Evolutionary conservation across 2,797 vertebrate species (phyloP).

Genomic region (Karalla daura): DNA sequence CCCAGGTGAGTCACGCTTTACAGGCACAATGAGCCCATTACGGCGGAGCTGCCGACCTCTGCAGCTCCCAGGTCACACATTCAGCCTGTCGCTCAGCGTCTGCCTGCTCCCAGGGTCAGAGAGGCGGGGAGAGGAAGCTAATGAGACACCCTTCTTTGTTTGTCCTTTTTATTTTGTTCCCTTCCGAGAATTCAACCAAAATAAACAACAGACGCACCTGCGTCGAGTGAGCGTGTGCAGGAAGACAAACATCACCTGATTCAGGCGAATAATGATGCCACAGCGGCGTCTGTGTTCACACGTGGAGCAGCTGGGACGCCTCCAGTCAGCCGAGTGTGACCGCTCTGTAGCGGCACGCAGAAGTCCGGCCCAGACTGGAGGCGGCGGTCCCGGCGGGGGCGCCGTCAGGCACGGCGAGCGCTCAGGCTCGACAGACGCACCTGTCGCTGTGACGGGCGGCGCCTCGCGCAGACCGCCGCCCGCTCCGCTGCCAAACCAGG

Average conservation of each 20-base stretch:
- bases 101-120: background rate
- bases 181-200: slow-evolving; percentile 47
- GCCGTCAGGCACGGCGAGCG: slow-evolving; percentile 53
- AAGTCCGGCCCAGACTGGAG: slow-evolving; percentile 63
- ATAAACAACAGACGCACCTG: slow-evolving; percentile 65
- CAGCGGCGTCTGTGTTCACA: slow-evolving; percentile 50
- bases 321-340: slow-evolving; percentile 63
- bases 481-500: no score
- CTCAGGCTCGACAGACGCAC: slow-evolving; percentile 78
- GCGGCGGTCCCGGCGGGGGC: slow-evolving; percentile 38
- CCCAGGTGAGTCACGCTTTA: slow-evolving; percentile 26
- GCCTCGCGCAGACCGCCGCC: no score
- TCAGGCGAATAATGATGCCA: slow-evolving; percentile 60
- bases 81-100: background rate
- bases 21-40: slow-evolving; percentile 35
- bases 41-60: slow-evolving; percentile 12
- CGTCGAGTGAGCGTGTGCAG: slow-evolving; percentile 33
- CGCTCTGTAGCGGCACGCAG: slow-evolving; percentile 46
- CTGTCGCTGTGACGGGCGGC: slow-evolving; percentile 63
- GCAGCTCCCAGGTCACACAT: slow-evolving; percentile 34
- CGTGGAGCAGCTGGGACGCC: slow-evolving; percentile 67
- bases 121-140: slow-evolving; percentile 19
- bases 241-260: slow-evolving; percentile 51
- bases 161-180: slow-evolving; percentile 36
- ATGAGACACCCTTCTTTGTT: slow-evolving; percentile 40